These are phyloP conservation scores for Orthosia gothica DNA, from an alignment of 2,888 invertebrate species.

Conservation along the genomic window DNA sequence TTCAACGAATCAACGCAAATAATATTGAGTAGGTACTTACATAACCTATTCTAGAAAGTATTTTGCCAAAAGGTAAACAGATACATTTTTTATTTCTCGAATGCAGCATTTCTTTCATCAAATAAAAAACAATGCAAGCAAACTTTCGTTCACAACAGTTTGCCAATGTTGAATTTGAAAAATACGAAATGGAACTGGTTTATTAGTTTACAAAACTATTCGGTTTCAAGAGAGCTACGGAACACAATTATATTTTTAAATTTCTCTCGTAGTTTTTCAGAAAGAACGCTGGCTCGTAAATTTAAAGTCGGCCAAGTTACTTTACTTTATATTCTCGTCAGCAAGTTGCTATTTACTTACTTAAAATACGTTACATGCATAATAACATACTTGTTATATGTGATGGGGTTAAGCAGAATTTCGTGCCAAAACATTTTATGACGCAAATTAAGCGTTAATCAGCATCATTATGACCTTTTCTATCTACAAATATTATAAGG, in stretches of 20 bases:
- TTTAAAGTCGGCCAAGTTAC: conserved; percentile 40
- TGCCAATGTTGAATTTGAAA: conserved; percentile 42
- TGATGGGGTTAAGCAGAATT: neutral
- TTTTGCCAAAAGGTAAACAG: neutral
- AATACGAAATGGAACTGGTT: conserved; percentile 41
- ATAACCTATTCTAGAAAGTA: neutral
- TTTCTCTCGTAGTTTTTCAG: conserved; percentile 30
- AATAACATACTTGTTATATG: conserved; percentile 7
- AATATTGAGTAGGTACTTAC: neutral
- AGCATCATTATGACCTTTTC: neutral
- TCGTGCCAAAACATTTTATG: conserved; percentile 2
- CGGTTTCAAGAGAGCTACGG: conserved; percentile 31
- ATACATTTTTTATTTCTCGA: neutral
- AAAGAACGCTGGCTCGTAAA: conserved; percentile 33
- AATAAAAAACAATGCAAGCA: conserved; percentile 21
- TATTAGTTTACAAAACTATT: conserved; percentile 59
- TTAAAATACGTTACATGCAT: conserved; percentile 44
- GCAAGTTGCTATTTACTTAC: conserved; percentile 25
- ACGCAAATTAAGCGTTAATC: conserved; percentile 5
- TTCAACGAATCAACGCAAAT: neutral
- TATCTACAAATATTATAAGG: neutral
- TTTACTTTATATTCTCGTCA: conserved; percentile 49
- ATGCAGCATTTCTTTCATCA: conserved; percentile 1
- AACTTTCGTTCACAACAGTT: conserved; percentile 30
- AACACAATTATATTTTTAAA: conserved; percentile 46